phyloP scores from a whole-genome alignment of 2,113 vertebrate species.

The Aldabrachelys gigantea region DNA sequence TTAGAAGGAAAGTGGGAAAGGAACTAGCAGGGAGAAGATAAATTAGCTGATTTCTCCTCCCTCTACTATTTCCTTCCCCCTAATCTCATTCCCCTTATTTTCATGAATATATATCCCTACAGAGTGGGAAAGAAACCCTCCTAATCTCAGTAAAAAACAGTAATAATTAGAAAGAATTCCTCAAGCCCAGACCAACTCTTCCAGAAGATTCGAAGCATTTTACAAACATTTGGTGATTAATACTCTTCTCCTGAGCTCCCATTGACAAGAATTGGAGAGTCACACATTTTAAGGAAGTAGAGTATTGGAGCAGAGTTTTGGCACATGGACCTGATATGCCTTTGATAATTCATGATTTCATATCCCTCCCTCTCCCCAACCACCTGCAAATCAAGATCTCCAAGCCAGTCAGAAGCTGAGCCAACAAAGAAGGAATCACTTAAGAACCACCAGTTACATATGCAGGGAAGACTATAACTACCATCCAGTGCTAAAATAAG shows the following conservation, averaged over 20 bases:
- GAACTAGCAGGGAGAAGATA: not conserved
- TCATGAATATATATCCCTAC: constrained; percentile 31
- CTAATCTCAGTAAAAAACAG: constrained; percentile 50
- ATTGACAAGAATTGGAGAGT: constrained; percentile 63
- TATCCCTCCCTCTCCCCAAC: not conserved
- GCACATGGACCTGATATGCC: constrained; percentile 27
- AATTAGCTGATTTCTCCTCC: not conserved
- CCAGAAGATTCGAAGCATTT: constrained; percentile 60
- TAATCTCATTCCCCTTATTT: too few relatives aligned
- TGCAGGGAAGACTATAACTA: not conserved
- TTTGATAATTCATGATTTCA: constrained; percentile 6
- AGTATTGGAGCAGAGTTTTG: constrained; percentile 27
- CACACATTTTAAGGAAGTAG: constrained; percentile 58
- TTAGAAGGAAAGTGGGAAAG: constrained; percentile 44
- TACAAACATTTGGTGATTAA: constrained; percentile 65
- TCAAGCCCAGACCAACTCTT: constrained; percentile 54
- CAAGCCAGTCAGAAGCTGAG: not conserved
- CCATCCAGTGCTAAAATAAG: not conserved
- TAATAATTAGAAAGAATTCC: constrained; percentile 34
- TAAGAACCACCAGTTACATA: not conserved
- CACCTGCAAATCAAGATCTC: not conserved
- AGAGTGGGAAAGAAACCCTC: not conserved
- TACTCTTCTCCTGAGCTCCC: constrained; percentile 50
- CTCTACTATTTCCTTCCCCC: not conserved
- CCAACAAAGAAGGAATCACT: not conserved